Evolutionary conservation across 2,113 vertebrate genomes (phyloP).

Genomic region (Prolemur simus): DNA sequence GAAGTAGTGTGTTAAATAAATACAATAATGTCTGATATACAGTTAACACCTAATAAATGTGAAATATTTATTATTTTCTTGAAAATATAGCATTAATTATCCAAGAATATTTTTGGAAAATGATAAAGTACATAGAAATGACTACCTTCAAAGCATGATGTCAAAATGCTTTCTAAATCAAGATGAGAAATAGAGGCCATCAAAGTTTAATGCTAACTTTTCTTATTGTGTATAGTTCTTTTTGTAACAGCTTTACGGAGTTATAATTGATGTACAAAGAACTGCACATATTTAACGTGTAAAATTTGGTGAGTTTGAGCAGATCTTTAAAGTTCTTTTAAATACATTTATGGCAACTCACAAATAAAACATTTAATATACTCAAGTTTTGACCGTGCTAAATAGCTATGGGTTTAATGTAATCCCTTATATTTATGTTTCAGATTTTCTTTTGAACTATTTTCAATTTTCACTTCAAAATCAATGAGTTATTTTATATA

Average conservation of each 20-base stretch:
- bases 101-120: neutral
- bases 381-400: neutral
- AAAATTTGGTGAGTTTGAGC: neutral
- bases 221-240: neutral
- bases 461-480: slow-evolving; percentile 13
- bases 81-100: neutral
- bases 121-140: neutral
- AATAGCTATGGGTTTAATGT: neutral
- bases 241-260: neutral
- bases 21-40: neutral
- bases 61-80: neutral
- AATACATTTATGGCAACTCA: neutral
- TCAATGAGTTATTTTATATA: neutral
- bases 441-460: neutral
- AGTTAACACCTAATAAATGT: neutral
- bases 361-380: neutral
- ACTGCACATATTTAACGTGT: neutral
- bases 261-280: neutral
- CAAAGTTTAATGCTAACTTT: neutral
- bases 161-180: neutral
- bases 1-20: neutral
- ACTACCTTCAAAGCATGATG: neutral
- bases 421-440: neutral
- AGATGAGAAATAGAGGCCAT: neutral
- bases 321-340: neutral